Evolutionary conservation across 2,797 vertebrate genomes (phyloP).

Genomic region (Lagocephalus sceleratus): DNA sequence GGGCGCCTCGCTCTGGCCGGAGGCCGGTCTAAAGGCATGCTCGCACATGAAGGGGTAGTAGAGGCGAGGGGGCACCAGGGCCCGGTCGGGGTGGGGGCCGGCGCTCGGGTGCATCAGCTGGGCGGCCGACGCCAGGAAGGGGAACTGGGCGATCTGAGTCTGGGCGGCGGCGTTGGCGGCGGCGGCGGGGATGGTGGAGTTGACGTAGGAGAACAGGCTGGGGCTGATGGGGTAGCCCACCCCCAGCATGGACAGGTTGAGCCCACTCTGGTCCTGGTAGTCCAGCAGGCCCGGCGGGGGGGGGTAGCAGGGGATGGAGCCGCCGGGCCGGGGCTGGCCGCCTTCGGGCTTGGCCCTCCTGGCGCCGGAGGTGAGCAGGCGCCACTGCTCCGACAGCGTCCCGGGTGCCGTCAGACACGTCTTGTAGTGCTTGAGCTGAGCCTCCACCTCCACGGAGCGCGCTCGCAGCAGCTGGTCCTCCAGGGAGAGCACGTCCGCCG

Average conservation of each 20-base stretch:
- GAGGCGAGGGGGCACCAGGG: slow-evolving; percentile 81
- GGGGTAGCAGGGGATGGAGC: slow-evolving; percentile 85
- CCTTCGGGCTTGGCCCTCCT: slow-evolving; percentile 71
- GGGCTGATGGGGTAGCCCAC: slow-evolving; percentile 88
- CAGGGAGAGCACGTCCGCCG: slow-evolving; percentile 85
- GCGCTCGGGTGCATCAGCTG: slow-evolving; percentile 81
- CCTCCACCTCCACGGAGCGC: slow-evolving; percentile 80
- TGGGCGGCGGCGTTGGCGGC: slow-evolving; percentile 45
- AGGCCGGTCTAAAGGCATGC: slow-evolving; percentile 71
- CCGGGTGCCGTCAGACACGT: slow-evolving; percentile 70
- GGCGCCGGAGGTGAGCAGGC: slow-evolving; percentile 73
- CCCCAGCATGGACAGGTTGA: slow-evolving; percentile 90
- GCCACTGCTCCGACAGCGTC: slow-evolving; percentile 87
- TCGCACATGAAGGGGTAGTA: slow-evolving; percentile 94
- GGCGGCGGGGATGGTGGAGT: slow-evolving; percentile 77
- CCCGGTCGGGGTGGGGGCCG: slow-evolving; percentile 72
- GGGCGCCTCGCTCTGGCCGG: slow-evolving; percentile 59
- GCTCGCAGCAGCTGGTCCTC: slow-evolving; percentile 79
- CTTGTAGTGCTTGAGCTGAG: slow-evolving; percentile 81
- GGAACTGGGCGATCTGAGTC: slow-evolving; percentile 81
- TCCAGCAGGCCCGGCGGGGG: slow-evolving; percentile 81
- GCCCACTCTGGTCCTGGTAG: slow-evolving; percentile 83
- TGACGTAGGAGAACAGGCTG: slow-evolving; percentile 89
- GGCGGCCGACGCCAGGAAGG: slow-evolving; percentile 85
- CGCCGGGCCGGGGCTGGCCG: slow-evolving; percentile 44